phyloP scores from a whole-genome alignment of 2,888 invertebrate species.

The Colostygia pectinataria region DNA sequence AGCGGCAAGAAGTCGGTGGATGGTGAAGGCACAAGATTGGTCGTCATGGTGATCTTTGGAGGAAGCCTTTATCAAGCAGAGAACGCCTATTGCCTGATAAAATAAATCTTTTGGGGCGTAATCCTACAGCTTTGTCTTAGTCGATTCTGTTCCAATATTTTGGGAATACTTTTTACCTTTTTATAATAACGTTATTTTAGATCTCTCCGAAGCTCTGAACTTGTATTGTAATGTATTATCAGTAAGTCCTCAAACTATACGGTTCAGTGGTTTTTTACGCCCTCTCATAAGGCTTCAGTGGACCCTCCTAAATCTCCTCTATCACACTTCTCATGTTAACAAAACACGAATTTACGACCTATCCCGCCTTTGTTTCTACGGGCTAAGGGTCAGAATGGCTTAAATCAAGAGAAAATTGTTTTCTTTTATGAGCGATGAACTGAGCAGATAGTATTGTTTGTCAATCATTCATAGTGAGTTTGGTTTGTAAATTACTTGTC shows the following conservation, averaged over 20 bases:
- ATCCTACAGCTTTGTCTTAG: too few relatives aligned
- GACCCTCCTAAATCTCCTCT: slow-evolving; percentile 58
- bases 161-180: too few relatives aligned
- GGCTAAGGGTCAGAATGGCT: slow-evolving; percentile 7
- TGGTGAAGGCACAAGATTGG: too few relatives aligned
- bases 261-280: slow-evolving; percentile 27
- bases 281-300: slow-evolving; percentile 33
- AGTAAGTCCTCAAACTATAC: slow-evolving; percentile 9
- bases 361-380: not conserved
- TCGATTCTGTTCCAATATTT: too few relatives aligned
- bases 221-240: too few relatives aligned
- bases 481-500: slow-evolving; percentile 3
- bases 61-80: too few relatives aligned
- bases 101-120: too few relatives aligned
- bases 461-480: slow-evolving; percentile 12
- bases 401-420: slow-evolving; percentile 3
- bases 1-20: too few relatives aligned
- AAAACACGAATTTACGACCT: slow-evolving; percentile 39
- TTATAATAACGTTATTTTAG: too few relatives aligned
- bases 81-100: too few relatives aligned
- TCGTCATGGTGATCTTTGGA: too few relatives aligned
- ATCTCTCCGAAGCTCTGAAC: too few relatives aligned
- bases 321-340: slow-evolving; percentile 51
- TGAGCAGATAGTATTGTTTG: slow-evolving; percentile 4
- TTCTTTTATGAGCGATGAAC: slow-evolving; percentile 7